phyloP scores from a whole-genome alignment of 2,113 vertebrate species.

The Larimichthys crocea region DNA sequence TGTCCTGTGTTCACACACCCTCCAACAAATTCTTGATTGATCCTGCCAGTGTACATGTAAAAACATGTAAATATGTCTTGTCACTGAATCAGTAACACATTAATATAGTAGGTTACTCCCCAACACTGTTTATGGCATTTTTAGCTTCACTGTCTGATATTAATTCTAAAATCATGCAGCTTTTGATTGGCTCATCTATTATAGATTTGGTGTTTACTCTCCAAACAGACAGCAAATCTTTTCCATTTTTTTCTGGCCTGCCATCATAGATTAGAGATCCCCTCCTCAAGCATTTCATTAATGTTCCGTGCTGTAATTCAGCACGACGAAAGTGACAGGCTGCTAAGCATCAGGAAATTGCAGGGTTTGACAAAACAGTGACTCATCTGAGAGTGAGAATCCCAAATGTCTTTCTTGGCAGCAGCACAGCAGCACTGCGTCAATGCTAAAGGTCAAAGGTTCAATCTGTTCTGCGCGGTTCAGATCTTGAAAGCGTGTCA shows the following conservation, averaged over 20 bases:
- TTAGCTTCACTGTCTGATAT: not conserved
- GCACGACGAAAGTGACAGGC: constrained; percentile 38
- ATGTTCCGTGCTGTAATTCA: constrained; percentile 34
- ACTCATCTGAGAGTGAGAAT: constrained; percentile 57
- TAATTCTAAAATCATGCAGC: not conserved
- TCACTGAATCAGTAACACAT: not conserved
- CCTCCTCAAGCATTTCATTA: constrained; percentile 13
- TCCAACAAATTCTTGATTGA: no score
- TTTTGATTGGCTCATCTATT: constrained; percentile 24
- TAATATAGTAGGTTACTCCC: not conserved
- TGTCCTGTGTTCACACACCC: no score
- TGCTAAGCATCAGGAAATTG: constrained; percentile 64
- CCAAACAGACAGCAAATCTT: constrained; percentile 8
- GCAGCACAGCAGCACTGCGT: constrained; percentile 22
- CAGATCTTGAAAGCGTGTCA: constrained; percentile 32
- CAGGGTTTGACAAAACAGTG: constrained; percentile 69
- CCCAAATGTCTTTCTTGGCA: constrained; percentile 70
- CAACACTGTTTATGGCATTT: not conserved
- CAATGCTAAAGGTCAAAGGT: constrained; percentile 70
- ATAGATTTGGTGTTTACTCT: constrained; percentile 9
- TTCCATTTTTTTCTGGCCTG: constrained; percentile 5
- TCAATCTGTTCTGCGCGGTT: constrained; percentile 44
- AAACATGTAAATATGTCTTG: no score
- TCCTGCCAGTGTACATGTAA: no score
- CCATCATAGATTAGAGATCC: constrained; percentile 12